A percentile compares a stretch with the other conserved stretches of the same genome.
These are phyloP conservation scores for Artemia franciscana DNA, from an alignment of 1,140 invertebrate genomes.

Conservation along the genomic window DNA sequence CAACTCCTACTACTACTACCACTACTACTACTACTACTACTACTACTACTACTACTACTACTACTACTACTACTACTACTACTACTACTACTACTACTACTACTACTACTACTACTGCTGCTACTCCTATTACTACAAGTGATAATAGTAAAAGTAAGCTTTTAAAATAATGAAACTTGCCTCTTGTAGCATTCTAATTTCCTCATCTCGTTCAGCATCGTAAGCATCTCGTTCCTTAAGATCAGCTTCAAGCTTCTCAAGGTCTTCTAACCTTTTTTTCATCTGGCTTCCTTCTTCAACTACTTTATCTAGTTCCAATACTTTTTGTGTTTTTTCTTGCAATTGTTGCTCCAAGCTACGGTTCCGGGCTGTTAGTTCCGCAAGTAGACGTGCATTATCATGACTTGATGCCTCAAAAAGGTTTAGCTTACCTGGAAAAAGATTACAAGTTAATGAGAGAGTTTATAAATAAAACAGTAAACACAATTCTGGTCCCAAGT, in stretches of 20 bases:
- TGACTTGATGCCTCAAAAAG: not conserved
- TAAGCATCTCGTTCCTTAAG: slow-evolving; percentile 18
- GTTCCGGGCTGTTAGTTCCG: not conserved
- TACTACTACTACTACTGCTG: not conserved
- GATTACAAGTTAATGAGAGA: too few species aligned
- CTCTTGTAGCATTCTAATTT: slow-evolving; percentile 26
- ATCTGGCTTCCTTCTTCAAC: slow-evolving; percentile 16
- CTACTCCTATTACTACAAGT: too few species aligned
- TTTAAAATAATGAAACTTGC: slow-evolving; percentile 11
- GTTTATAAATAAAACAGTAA: too few species aligned
- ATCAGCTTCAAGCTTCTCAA: slow-evolving; percentile 19
- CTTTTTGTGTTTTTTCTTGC: slow-evolving; percentile 18
- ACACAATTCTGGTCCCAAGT: too few species aligned
- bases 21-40: not conserved
- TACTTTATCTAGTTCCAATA: slow-evolving; percentile 10
- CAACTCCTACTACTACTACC: not conserved
- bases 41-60: not conserved
- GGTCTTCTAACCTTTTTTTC: slow-evolving; percentile 20
- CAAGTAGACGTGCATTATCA: not conserved
- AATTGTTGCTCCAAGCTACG: slow-evolving; percentile 22
- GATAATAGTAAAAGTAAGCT: not conserved
- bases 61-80: not conserved
- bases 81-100: not conserved
- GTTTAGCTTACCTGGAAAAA: not conserved
- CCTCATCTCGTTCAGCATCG: slow-evolving; percentile 22